A percentile compares a stretch with the other conserved stretches of the same genome.
phyloP scores from a whole-genome alignment of 2,113 vertebrate species.

The Penelope pileata region DNA sequence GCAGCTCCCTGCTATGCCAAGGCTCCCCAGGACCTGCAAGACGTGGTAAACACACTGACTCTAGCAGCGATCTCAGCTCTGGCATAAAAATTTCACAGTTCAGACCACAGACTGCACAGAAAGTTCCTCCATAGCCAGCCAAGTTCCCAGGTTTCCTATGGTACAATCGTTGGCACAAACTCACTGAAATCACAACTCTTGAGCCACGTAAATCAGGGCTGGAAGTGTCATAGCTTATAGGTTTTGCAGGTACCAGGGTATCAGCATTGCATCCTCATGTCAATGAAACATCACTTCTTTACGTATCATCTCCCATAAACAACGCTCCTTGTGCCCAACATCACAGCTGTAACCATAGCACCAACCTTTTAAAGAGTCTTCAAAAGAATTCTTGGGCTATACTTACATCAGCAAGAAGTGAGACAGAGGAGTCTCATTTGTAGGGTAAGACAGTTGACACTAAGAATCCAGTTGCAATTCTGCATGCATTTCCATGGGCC shows the following conservation, averaged over 20 bases:
- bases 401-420: background rate
- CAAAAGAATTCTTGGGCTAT: background rate
- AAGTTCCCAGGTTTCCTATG: background rate
- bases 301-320: background rate
- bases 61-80: background rate
- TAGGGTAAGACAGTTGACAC: fast-evolving
- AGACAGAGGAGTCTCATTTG: background rate
- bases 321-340: background rate
- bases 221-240: background rate
- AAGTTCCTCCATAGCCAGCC: background rate
- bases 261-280: background rate
- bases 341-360: background rate
- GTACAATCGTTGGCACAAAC: background rate
- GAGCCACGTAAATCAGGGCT: background rate
- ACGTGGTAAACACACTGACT: fast-evolving
- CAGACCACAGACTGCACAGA: background rate
- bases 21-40: background rate
- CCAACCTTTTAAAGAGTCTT: background rate
- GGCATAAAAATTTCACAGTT: background rate
- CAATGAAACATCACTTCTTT: background rate
- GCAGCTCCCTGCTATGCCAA: background rate
- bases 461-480: background rate
- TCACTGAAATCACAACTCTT: background rate
- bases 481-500: background rate
- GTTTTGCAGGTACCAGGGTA: background rate